These are phyloP conservation scores for Callosobruchus maculatus DNA, from an alignment of 2,888 invertebrate genomes.

Conservation along the genomic window DNA sequence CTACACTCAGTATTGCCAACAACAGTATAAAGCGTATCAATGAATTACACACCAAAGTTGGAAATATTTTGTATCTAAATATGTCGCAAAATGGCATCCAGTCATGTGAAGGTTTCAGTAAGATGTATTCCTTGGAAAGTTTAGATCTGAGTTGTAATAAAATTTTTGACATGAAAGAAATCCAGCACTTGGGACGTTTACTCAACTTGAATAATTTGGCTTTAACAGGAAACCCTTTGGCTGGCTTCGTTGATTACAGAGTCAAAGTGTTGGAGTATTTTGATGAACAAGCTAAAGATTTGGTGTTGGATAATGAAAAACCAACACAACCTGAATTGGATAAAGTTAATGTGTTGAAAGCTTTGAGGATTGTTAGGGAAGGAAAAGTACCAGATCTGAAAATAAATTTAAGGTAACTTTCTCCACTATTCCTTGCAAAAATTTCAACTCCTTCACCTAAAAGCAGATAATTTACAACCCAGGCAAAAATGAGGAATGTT, in stretches of 20 bases:
- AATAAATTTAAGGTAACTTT: neutral
- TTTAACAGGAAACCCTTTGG: constrained; percentile 86
- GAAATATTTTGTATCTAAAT: constrained; percentile 82
- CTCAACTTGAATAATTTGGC: constrained; percentile 86
- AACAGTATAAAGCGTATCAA: constrained; percentile 72
- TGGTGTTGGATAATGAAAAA: constrained; percentile 83
- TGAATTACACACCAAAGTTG: constrained; percentile 79
- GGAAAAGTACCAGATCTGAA: constrained; percentile 31
- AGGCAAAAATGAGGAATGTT: too few relatives aligned
- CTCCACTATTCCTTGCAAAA: too few relatives aligned
- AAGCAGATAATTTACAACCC: too few relatives aligned
- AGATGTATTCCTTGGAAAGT: constrained; percentile 80
- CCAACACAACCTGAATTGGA: constrained; percentile 87
- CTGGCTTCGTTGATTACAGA: constrained; percentile 82
- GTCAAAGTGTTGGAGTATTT: constrained; percentile 87
- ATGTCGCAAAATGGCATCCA: constrained; percentile 80
- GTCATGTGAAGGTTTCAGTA: constrained; percentile 68
- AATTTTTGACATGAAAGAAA: constrained; percentile 76
- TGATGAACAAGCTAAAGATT: constrained; percentile 75
- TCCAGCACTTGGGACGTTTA: constrained; percentile 72
- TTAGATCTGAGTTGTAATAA: constrained; percentile 85
- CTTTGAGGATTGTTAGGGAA: constrained; percentile 70
- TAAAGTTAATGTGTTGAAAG: constrained; percentile 86
- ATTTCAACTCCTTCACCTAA: too few relatives aligned
- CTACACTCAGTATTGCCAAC: constrained; percentile 73